Conservation (phyloP, 2,888 invertebrate species). For the Trichacis sp. region DNA sequence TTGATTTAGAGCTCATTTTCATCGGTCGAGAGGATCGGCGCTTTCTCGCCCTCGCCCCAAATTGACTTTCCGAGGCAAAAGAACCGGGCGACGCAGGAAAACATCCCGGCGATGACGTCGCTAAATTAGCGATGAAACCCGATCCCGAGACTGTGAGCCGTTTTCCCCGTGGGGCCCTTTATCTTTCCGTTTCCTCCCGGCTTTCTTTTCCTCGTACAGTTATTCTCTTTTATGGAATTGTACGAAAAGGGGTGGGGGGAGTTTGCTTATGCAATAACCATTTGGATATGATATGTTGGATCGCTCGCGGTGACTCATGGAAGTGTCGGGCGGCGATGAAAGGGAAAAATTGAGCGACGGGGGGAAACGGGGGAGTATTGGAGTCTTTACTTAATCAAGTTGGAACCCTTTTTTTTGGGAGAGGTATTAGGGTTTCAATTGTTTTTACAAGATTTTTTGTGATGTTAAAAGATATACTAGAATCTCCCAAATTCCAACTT, state of each 20-base stretch:
- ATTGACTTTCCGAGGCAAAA: slow-evolving; percentile 38
- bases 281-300: slow-evolving; percentile 23
- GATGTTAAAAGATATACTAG: too few relatives aligned
- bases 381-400: not conserved
- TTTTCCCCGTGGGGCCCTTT: slow-evolving; percentile 11
- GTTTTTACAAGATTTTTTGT: not conserved
- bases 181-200: slow-evolving; percentile 15
- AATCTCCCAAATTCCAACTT: too few relatives aligned
- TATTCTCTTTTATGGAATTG: slow-evolving; percentile 24
- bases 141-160: slow-evolving; percentile 19
- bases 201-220: slow-evolving; percentile 11
- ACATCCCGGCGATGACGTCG: slow-evolving; percentile 40
- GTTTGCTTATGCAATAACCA: slow-evolving; percentile 33
- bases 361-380: not conserved
- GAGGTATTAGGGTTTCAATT: too few relatives aligned
- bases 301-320: slow-evolving; percentile 17
- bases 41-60: slow-evolving; percentile 32
- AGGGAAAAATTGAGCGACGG: slow-evolving; percentile 4
- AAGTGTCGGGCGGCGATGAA: slow-evolving; percentile 8
- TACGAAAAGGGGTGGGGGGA: slow-evolving; percentile 6
- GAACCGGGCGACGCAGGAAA: slow-evolving; percentile 27
- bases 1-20: slow-evolving; percentile 56
- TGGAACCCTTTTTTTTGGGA: not conserved
- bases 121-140: slow-evolving; percentile 45
- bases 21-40: slow-evolving; percentile 31